Evolutionary conservation across 2,113 vertebrate genomes (phyloP), one percentile per base, ranked within the genome.

Genomic region (Choloepus hoffmanni): DNA sequence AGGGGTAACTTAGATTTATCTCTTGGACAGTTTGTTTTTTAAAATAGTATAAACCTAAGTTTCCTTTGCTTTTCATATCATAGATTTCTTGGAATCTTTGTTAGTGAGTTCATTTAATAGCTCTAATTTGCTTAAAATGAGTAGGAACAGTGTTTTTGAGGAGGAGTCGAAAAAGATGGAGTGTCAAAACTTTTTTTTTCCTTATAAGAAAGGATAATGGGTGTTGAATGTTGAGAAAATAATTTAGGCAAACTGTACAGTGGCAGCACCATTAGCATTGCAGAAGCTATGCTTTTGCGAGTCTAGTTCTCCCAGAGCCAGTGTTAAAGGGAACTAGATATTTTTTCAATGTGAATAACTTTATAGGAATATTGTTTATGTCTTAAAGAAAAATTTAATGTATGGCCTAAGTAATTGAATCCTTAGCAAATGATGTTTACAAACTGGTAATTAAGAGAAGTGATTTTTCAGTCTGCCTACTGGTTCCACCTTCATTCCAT

Each of bases 71-170:
- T 88, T 94, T 85, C 81, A 26, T 65, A 73, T 58, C 14, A 11
- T 76, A 48, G 40, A 7, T 45, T 83, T 33, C 26, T 83, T 85
- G 48, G 84, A 85, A 70, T 70, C 21, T 9, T 87, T 92, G 78
- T 88, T 93, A 53, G 40, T 50, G 19, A 90, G 63, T 26, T 76
- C 11, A 67, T 13, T 77, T 94, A 30, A 18, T 96, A 63, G n/a
- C 81, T 88, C 5, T 82, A 72, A 63, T 93, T 83, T 82, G 68
- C 33, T 85, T 97, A 68, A 95, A 83, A 73, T 95, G 36, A 89
- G 13, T 91, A 73, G n/a, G 79, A 82, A 15, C 53, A 68, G 7
- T 70, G 14, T 85, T 92, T 97, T 88, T 85, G 26, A 95, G 33
- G 63, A 84, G 40, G 28, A 85, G 43, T 63, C 62, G 15, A 28